These are phyloP conservation scores for Rattus norvegicus DNA, from an alignment of 2,113 vertebrate genomes.

Conservation along the genomic window GRCr8 NC_086026.1:105239501-105240000, in stretches of 20 bases:
- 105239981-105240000: background rate
- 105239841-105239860: background rate
- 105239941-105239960: background rate
- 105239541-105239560: background rate
- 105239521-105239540: background rate
- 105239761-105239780: background rate
- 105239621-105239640: background rate
- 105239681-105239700: background rate
- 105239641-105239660: background rate
- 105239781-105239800: background rate
- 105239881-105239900: background rate
- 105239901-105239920: slow-evolving; percentile 4
- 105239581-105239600: background rate
- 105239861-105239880: background rate
- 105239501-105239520: background rate
- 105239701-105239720: background rate
- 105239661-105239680: background rate
- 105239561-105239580: background rate
- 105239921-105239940: background rate
- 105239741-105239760: background rate
- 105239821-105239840: background rate
- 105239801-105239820: background rate
- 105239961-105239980: background rate
- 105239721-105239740: background rate
- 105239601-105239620: background rate